Evolutionary conservation across 2,797 vertebrate genomes (phyloP), one percentile per base, ranked within the genome.

Genomic region (Acropternis orthonyx): DNA sequence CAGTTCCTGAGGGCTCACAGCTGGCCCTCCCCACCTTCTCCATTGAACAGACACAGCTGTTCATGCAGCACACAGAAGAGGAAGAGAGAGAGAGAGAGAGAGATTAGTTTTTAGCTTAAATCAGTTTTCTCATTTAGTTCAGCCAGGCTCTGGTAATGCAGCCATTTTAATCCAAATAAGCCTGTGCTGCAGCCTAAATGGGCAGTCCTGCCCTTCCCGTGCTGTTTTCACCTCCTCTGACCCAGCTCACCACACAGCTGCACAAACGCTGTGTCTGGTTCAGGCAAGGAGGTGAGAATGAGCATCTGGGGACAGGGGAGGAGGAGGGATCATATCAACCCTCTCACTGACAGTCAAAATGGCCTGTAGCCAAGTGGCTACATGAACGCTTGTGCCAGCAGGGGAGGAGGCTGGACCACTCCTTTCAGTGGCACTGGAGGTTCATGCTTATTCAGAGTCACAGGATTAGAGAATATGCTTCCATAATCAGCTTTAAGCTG

Each of bases 171-270:
- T 93, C 92, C 80, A 15, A 41, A 2, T 56, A 74, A 88, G 44
- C 67, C 92, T 18, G 34, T 21, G 2, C 87, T 30, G 75, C 79
- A 44, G 76, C 71, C 15, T 1, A 94, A 94, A 88, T 46, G 90
- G 92, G 88, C 93, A 96, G 63, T 46, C 68, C 85, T 94, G 93
- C 85, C 88, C 90, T 90, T 80, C 36, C 80, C 0, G 0, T 81
- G 90, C 92, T 3, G 41, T 61, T 87, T 66, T 95, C 95, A 95
- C 96, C 85, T 94, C 90, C 73, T 30, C 85, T 95, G 94, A 95
- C 94, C 94, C 21, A 15, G 51, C 80, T 86, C 73, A 24, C 82
- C 1, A 2, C 95, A 86, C 94, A 95, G 92, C 94, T 93, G 90
- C 92, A 90, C 90, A 81, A 89, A 84, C 1, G 44, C 91, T 2